Evolutionary conservation across 2,113 vertebrate species (phyloP), one percentile per base, ranked within the genome.

Genomic region (Laticauda colubrina): DNA sequence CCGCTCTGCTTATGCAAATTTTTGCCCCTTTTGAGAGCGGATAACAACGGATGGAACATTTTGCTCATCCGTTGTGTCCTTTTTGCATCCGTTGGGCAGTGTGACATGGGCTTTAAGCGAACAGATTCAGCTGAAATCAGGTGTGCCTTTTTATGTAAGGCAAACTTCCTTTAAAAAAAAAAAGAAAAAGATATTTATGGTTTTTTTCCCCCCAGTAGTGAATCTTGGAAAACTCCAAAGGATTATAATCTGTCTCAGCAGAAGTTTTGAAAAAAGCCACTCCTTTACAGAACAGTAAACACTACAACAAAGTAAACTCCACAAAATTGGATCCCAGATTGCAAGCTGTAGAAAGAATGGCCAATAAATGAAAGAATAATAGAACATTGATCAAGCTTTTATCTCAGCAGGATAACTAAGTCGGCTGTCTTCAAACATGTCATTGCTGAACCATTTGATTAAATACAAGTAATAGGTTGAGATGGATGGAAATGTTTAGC

Each of bases 301-400:
- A 23, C 54, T 10, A 18, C 18, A 12, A 88, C 20, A 39, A 75
- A 26, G 54, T 55, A 39, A 93, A 53, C 23, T 26, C n/a, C 9
- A 87, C 21, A 86, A 90, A 90, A 88, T 64, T 95, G 91, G 85
- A 61, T 85, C 57, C 64, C 89, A 94, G 88, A 59, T 54, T 88
- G 89, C 89, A 81, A 86, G 91, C 87, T 18, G 91, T 93, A 94
- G 57, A 93, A 93, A 93, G 94, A 93, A 95, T 93, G 95, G 89
- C 94, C 95, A 96, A 96, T 97, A 97, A 97, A 95, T 93, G 94
- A 93, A 97, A 97, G 97, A 97, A 96, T 96, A 97, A 97, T 97
- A 95, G 96, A 94, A 95, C 97, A 97, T 97, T 96, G 97, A 98
- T 97, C 97, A 96, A 94, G 54, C 89, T 96, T 97, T 97, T 97